phyloP scores from a whole-genome alignment of 2,797 vertebrate genomes.

The Lepus townsendii region DNA sequence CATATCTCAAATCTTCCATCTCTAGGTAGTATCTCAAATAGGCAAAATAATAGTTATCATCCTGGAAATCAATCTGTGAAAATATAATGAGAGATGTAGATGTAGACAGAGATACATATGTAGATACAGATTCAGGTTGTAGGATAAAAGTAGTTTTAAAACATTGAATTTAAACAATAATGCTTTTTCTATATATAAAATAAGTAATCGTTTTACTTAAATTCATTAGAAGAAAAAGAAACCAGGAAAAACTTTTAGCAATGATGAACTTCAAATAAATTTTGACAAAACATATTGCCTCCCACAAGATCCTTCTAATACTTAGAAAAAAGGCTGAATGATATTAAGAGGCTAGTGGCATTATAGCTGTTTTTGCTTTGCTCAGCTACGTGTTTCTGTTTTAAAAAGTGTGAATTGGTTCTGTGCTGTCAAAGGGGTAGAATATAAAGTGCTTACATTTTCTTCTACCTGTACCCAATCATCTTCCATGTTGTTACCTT shows the following conservation, averaged over 20 bases:
- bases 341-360: neutral
- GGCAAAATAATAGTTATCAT: neutral
- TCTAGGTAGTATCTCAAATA: conserved; percentile 12
- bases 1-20: neutral
- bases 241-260: neutral
- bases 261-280: neutral
- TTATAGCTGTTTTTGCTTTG: neutral
- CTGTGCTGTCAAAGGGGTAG: neutral
- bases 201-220: neutral
- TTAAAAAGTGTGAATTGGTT: neutral
- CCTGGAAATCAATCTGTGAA: neutral
- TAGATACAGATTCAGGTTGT: neutral
- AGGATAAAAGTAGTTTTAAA: conserved; percentile 33
- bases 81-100: neutral
- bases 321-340: neutral
- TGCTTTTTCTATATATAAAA: conserved; percentile 17
- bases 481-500: neutral
- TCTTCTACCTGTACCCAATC: neutral
- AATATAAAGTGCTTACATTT: neutral
- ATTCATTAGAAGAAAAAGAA: conserved; percentile 7
- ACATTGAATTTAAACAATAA: conserved; percentile 47
- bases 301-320: neutral
- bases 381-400: neutral
- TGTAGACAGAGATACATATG: no score
- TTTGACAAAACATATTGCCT: neutral